Conservation (phyloP, 1,140 invertebrate genomes). For the Araneus ventricosus region DNA sequence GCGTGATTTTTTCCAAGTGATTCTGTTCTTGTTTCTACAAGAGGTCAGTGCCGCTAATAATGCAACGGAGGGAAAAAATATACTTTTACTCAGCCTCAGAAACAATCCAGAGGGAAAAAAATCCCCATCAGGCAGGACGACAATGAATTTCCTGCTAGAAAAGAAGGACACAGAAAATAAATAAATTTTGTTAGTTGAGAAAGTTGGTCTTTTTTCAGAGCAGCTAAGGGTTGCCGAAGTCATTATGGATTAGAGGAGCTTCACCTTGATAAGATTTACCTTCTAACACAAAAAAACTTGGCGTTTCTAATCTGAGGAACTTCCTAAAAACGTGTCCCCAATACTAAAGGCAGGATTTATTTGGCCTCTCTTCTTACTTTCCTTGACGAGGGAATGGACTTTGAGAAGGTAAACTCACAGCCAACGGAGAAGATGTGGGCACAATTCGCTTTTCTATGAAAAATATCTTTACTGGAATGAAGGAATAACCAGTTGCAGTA, state of each 20-base stretch:
- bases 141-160: constrained; percentile 66
- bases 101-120: constrained; percentile 34
- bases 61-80: background rate
- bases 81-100: background rate
- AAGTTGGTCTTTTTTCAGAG: constrained; percentile 45
- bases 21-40: background rate
- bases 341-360: constrained; percentile 64
- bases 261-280: constrained; percentile 73
- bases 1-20: background rate
- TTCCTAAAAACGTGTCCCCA: constrained; percentile 70
- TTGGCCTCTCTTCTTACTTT: constrained; percentile 50
- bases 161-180: constrained; percentile 43
- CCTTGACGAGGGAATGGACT: constrained; percentile 35
- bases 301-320: constrained; percentile 67
- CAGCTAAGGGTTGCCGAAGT: constrained; percentile 43
- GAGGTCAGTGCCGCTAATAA: constrained; percentile 41
- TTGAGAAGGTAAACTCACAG: constrained; percentile 6
- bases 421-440: background rate
- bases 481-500: background rate
- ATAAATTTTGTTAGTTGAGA: constrained; percentile 69
- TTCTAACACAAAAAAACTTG: constrained; percentile 59
- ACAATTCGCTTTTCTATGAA: background rate
- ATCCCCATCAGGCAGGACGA: constrained; percentile 58
- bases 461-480: background rate
- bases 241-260: constrained; percentile 69